Evolutionary conservation across 2,797 vertebrate species (phyloP).

Genomic region (Tenualosa ilisha): DNA sequence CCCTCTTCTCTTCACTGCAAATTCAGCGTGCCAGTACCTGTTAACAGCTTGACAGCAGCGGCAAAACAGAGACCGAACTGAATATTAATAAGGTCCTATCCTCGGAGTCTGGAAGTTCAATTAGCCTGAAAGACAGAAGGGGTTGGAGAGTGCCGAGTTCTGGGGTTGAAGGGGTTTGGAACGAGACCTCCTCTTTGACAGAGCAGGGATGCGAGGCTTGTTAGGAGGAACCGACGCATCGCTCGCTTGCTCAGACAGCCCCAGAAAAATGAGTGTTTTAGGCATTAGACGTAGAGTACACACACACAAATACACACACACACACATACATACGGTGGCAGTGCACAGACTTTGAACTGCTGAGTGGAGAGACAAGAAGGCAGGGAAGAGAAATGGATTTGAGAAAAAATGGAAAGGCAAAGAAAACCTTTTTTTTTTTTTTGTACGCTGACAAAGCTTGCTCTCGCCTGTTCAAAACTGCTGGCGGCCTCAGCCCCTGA

Average conservation of each 20-base stretch:
- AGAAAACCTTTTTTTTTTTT: neutral
- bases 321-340: neutral
- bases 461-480: neutral
- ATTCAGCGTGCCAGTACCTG: neutral
- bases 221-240: neutral
- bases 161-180: neutral
- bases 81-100: constrained; percentile 28
- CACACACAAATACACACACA: neutral
- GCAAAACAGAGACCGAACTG: constrained; percentile 18
- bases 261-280: neutral
- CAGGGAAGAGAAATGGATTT: constrained; percentile 14
- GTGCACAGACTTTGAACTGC: neutral
- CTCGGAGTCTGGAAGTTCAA: constrained; percentile 44
- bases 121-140: constrained; percentile 39
- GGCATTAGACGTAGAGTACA: neutral
- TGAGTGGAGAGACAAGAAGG: neutral
- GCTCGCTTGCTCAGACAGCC: neutral
- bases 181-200: neutral
- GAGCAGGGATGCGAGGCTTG: neutral
- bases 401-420: neutral
- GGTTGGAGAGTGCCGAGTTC: neutral
- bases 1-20: neutral
- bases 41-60: constrained; percentile 30
- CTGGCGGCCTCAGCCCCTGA: neutral
- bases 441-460: neutral